Evolutionary conservation across 1,140 invertebrate genomes (phyloP).

Genomic region (Pachypsylla venusta): DNA sequence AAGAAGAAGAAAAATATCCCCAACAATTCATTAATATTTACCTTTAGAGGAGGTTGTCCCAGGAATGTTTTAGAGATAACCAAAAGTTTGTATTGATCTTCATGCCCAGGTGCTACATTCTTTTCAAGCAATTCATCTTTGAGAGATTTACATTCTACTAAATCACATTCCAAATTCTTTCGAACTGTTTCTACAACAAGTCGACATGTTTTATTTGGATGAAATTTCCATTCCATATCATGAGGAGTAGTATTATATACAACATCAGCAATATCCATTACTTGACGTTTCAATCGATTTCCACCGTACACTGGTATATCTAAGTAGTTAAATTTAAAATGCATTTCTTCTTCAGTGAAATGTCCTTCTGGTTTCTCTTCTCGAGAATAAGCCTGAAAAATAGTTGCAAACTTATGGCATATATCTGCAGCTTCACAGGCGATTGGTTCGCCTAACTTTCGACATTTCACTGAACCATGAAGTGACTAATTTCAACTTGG

Average conservation of each 20-base stretch:
- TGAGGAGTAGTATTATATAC: neutral
- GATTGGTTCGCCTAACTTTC: too few species aligned
- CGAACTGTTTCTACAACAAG: neutral
- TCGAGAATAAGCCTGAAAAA: neutral
- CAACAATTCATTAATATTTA: neutral
- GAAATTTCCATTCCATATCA: neutral
- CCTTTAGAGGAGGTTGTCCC: neutral
- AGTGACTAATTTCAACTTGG: too few species aligned
- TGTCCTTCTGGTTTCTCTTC: neutral
- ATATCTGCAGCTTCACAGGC: too few species aligned
- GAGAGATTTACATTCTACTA: neutral
- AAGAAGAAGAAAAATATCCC: too few species aligned
- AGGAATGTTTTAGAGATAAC: neutral
- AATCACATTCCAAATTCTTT: neutral
- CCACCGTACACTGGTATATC: neutral
- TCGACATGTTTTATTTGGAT: neutral
- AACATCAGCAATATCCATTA: neutral
- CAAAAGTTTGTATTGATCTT: neutral
- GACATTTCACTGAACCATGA: too few species aligned
- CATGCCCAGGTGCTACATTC: neutral
- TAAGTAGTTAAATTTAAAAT: neutral
- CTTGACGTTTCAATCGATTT: neutral
- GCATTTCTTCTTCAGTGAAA: conserved; percentile 2
- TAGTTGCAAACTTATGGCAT: too few species aligned
- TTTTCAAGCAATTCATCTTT: neutral